These are phyloP conservation scores for Lampris megalopsis DNA, from an alignment of 2,113 vertebrate genomes.

Conservation along the genomic window DNA sequence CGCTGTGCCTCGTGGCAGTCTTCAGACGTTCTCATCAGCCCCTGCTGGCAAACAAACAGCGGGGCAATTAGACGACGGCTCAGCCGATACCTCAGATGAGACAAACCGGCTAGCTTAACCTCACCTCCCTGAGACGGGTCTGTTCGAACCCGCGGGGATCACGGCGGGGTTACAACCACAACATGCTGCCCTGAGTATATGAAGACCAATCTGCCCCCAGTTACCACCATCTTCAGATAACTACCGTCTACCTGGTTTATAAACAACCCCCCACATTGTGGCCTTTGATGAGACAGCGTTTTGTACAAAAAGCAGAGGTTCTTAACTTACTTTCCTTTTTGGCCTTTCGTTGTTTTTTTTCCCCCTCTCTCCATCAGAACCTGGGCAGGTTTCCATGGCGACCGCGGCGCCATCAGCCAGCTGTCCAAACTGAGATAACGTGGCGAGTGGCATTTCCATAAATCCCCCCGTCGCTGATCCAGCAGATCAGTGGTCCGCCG, in stretches of 20 bases:
- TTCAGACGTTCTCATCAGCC: constrained; percentile 43
- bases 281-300: constrained; percentile 13
- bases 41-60: constrained; percentile 55
- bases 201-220: background rate
- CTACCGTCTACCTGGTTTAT: background rate
- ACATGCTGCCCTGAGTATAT: constrained; percentile 19
- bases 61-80: constrained; percentile 51
- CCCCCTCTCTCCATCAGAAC: constrained; percentile 61
- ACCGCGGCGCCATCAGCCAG: constrained; percentile 73
- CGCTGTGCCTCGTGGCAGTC: constrained; percentile 48
- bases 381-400: constrained; percentile 76
- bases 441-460: constrained; percentile 56
- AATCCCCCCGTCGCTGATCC: constrained; percentile 45
- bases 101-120: background rate
- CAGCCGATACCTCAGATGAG: constrained; percentile 43
- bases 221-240: background rate
- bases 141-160: constrained; percentile 38
- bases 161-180: constrained; percentile 34
- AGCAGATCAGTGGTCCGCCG: constrained; percentile 33
- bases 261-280: constrained; percentile 11
- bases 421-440: constrained; percentile 75
- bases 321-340: constrained; percentile 16
- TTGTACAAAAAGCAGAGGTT: background rate
- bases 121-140: constrained; percentile 12
- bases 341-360: constrained; percentile 58